phyloP scores from a whole-genome alignment of 2,797 vertebrate genomes.

The Chromis chromis region DNA sequence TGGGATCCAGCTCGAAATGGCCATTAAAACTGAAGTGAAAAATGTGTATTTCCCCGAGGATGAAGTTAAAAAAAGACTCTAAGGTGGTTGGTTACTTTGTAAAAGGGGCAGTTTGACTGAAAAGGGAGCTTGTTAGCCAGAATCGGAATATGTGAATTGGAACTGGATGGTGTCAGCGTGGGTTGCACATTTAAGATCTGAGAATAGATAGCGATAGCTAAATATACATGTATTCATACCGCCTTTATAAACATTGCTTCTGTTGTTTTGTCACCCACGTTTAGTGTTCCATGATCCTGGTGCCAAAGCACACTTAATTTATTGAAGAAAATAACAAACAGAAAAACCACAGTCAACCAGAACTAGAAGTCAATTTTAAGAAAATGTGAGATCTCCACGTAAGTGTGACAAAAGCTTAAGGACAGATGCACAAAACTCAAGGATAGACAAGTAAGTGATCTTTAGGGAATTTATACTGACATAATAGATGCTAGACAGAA shows the following conservation, averaged over 20 bases:
- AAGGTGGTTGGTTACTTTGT: background rate
- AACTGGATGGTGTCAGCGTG: constrained; percentile 31
- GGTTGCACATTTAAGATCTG: constrained; percentile 17
- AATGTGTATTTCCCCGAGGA: background rate
- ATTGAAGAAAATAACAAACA: background rate
- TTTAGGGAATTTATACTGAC: background rate
- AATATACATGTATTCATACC: constrained; percentile 20
- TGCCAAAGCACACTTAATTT: background rate
- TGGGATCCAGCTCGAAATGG: constrained; percentile 17
- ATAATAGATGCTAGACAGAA: constrained; percentile 10
- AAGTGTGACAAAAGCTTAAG: background rate
- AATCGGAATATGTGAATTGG: constrained; percentile 19
- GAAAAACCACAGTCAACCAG: background rate
- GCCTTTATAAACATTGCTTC: background rate
- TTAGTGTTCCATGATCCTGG: background rate
- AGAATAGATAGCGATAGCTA: background rate
- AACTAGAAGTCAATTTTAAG: background rate
- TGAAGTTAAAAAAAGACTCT: background rate
- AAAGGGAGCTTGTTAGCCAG: constrained; percentile 39
- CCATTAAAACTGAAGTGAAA: constrained; percentile 1
- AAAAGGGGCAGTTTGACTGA: constrained; percentile 24
- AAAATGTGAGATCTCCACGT: background rate
- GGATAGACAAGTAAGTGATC: background rate
- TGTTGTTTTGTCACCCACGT: background rate
- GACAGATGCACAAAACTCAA: background rate